These are phyloP conservation scores for Pantherophis guttatus DNA, from an alignment of 2,113 vertebrate species.

Conservation along the genomic window DNA sequence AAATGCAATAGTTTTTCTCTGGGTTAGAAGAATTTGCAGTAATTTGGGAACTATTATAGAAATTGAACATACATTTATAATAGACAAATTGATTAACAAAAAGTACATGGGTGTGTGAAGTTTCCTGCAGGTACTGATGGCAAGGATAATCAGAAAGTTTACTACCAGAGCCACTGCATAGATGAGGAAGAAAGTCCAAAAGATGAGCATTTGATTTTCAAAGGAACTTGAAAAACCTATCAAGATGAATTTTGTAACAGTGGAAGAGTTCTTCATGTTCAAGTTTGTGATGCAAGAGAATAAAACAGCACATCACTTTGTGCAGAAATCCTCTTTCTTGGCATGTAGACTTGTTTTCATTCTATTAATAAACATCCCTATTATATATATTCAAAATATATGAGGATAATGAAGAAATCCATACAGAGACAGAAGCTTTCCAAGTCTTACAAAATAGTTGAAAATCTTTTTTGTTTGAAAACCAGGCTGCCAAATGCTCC, in stretches of 20 bases:
- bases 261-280: neutral
- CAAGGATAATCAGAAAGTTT: constrained; percentile 15
- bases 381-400: neutral
- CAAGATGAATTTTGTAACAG: neutral
- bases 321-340: neutral
- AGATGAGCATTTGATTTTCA: neutral
- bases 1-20: constrained; percentile 32
- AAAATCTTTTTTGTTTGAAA: neutral
- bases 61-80: constrained; percentile 40
- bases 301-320: neutral
- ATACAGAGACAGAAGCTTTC: neutral
- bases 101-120: constrained; percentile 30
- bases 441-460: neutral
- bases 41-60: constrained; percentile 49
- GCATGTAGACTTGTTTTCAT: neutral
- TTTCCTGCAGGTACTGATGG: neutral
- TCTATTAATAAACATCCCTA: neutral
- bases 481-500: neutral
- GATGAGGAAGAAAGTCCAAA: neutral
- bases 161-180: neutral
- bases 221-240: neutral
- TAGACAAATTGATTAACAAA: constrained; percentile 14
- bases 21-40: constrained; percentile 39
- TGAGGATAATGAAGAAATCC: neutral
- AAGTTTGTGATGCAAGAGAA: neutral